Evolutionary conservation across 1,140 invertebrate genomes (phyloP).

Genomic region (Procambarus clarkii): DNA sequence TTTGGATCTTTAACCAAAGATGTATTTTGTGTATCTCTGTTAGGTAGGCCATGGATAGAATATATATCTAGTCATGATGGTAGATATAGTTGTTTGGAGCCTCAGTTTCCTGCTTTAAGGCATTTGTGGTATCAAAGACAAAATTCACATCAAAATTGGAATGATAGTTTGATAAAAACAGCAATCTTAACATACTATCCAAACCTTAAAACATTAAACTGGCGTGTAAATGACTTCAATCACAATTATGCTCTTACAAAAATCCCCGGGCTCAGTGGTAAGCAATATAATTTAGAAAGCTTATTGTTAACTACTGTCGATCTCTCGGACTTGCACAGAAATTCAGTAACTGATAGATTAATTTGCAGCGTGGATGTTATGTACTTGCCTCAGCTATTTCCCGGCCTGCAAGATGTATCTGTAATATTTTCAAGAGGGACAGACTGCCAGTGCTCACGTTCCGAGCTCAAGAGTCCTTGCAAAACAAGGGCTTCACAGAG

Average conservation of each 20-base stretch:
- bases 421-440: slow-evolving; percentile 50
- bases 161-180: slow-evolving; percentile 64
- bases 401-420: slow-evolving; percentile 60
- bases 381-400: slow-evolving; percentile 53
- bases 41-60: slow-evolving; percentile 63
- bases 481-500: slow-evolving; percentile 50
- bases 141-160: slow-evolving; percentile 58
- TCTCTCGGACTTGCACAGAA: slow-evolving; percentile 45
- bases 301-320: slow-evolving; percentile 51
- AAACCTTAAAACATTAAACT: slow-evolving; percentile 54
- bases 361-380: slow-evolving; percentile 63
- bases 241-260: slow-evolving; percentile 63
- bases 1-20: slow-evolving; percentile 62
- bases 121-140: slow-evolving; percentile 63
- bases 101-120: slow-evolving; percentile 59
- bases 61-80: slow-evolving; percentile 68
- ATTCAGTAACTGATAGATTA: slow-evolving; percentile 35
- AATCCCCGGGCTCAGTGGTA: slow-evolving; percentile 60
- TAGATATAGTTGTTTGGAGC: slow-evolving; percentile 60
- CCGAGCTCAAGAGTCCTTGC: slow-evolving; percentile 49
- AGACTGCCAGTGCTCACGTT: slow-evolving; percentile 60
- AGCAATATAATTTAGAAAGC: slow-evolving; percentile 62
- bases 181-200: slow-evolving; percentile 65
- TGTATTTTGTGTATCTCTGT: slow-evolving; percentile 59
- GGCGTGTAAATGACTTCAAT: slow-evolving; percentile 66